Conservation (phyloP, 2,797 vertebrate genomes). For the Ctenopoma kingsleyae region DNA sequence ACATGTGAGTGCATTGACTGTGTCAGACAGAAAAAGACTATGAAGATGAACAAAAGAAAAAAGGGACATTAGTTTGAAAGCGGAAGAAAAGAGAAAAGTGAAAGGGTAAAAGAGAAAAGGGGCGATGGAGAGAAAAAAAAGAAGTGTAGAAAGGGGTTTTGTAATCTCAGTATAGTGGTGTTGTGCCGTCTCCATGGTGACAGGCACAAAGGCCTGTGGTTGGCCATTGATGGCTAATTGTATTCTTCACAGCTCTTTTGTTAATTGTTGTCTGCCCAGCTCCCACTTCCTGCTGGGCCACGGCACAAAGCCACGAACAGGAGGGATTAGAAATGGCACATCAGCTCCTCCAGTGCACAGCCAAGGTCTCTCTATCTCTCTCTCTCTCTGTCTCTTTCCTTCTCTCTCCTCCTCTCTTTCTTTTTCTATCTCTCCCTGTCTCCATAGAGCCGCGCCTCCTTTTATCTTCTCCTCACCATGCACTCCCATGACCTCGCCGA, state of each 20-base stretch:
- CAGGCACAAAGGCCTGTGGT: constrained; percentile 89
- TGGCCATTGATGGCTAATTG: constrained; percentile 92
- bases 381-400: constrained; percentile 58
- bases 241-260: constrained; percentile 92
- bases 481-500: constrained; percentile 65
- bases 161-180: constrained; percentile 87
- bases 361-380: constrained; percentile 66
- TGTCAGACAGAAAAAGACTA: constrained; percentile 10
- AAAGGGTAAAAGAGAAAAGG: constrained; percentile 51
- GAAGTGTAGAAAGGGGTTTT: constrained; percentile 80
- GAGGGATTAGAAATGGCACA: constrained; percentile 90
- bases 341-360: constrained; percentile 77
- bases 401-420: constrained; percentile 47
- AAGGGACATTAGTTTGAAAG: constrained; percentile 48
- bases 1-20: neutral
- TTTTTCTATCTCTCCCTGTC: constrained; percentile 55
- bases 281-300: constrained; percentile 90
- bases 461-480: constrained; percentile 69
- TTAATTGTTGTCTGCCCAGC: constrained; percentile 92
- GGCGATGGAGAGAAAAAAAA: constrained; percentile 67
- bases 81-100: constrained; percentile 50
- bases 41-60: constrained; percentile 45
- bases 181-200: constrained; percentile 88
- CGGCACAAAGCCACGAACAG: constrained; percentile 90
- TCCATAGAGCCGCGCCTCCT: constrained; percentile 62